These are phyloP conservation scores for Geococcyx californianus DNA, from an alignment of 2,113 vertebrate genomes.

Conservation along the genomic window DNA sequence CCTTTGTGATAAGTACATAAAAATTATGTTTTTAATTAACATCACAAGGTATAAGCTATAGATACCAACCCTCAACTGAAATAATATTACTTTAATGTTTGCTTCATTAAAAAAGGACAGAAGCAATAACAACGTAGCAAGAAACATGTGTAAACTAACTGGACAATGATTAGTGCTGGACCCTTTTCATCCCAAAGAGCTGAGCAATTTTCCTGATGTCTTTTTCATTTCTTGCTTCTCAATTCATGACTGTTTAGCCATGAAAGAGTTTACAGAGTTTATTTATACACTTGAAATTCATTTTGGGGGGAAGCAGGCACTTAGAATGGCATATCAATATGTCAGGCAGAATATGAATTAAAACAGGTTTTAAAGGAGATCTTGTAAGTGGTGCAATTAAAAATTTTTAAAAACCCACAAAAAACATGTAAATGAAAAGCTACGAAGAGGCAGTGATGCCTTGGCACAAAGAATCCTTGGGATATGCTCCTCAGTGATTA, in stretches of 20 bases:
- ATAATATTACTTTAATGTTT: conserved; percentile 89
- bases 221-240: conserved; percentile 38
- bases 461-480: not conserved
- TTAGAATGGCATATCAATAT: not conserved
- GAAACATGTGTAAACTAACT: conserved; percentile 66
- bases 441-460: not conserved
- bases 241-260: conserved; percentile 16
- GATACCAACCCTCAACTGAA: conserved; percentile 86
- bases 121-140: conserved; percentile 69
- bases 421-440: not conserved
- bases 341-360: not conserved
- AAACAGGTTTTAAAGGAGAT: not conserved
- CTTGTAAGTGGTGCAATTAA: not conserved
- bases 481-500: not conserved
- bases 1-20: conserved; percentile 96
- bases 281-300: conserved; percentile 8
- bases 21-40: conserved; percentile 97
- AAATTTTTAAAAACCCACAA: not conserved
- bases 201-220: not conserved
- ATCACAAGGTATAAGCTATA: conserved; percentile 86
- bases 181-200: conserved; percentile 48
- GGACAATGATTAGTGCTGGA: conserved; percentile 57
- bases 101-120: conserved; percentile 81
- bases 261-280: conserved; percentile 45
- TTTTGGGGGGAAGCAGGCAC: not conserved